A percentile compares a stretch with the other conserved stretches of the same genome.
phyloP scores from a whole-genome alignment of 2,797 vertebrate species.

The Sebastes nivosus region DNA sequence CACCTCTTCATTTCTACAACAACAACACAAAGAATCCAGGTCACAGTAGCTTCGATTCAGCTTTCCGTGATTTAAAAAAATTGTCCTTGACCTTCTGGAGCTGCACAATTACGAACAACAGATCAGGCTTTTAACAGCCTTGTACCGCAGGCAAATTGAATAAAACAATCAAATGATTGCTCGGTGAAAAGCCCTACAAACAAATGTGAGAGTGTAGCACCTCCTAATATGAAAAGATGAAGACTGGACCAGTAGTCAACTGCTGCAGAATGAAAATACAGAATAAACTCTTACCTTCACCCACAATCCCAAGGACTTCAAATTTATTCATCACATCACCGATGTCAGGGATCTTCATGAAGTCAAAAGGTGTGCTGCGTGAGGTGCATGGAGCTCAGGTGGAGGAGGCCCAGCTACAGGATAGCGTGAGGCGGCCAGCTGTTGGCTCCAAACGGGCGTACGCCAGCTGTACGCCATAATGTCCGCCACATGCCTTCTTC shows the following conservation, averaged over 20 bases:
- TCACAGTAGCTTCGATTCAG: not conserved
- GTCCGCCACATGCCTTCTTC: constrained; percentile 68
- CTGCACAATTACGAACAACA: not conserved
- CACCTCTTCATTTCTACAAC: constrained; percentile 6
- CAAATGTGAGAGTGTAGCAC: not conserved
- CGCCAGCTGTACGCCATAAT: constrained; percentile 63
- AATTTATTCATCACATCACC: constrained; percentile 99
- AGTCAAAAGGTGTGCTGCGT: constrained; percentile 87
- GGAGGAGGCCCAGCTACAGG: constrained; percentile 62
- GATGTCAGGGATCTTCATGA: constrained; percentile 97
- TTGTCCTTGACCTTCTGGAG: constrained; percentile 27
- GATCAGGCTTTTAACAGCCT: constrained; percentile 36
- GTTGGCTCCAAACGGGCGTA: constrained; percentile 46
- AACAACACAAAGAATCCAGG: constrained; percentile 14
- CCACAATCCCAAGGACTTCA: constrained; percentile 99
- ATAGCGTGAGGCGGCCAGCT: constrained; percentile 64
- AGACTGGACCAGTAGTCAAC: not conserved
- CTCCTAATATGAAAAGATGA: not conserved
- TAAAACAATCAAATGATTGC: constrained; percentile 39
- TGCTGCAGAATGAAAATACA: not conserved
- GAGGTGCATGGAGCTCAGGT: constrained; percentile 82
- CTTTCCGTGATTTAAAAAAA: constrained; percentile 7
- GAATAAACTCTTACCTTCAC: constrained; percentile 90
- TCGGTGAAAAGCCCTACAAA: constrained; percentile 23
- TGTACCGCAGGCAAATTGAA: constrained; percentile 29